A percentile compares a stretch with the other conserved stretches of the same genome.
phyloP scores from a whole-genome alignment of 1,140 invertebrate species.

The Nasonia giraulti region DNA sequence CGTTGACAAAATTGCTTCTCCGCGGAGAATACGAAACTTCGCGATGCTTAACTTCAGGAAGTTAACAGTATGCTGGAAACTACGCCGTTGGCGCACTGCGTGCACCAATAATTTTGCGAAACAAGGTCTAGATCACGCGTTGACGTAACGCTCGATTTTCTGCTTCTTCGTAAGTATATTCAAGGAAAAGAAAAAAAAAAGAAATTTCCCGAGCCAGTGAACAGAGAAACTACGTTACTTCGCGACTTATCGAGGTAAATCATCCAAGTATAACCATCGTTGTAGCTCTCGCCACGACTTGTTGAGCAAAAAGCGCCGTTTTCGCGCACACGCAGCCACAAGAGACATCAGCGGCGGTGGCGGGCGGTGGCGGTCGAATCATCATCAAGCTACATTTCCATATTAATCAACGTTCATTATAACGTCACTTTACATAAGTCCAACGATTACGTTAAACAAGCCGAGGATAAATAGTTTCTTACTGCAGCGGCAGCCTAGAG shows the following conservation, averaged over 20 bases:
- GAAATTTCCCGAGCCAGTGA: slow-evolving; percentile 6
- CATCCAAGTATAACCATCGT: background rate
- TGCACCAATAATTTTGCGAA: background rate
- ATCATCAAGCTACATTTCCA: slow-evolving; percentile 26
- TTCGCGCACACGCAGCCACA: background rate
- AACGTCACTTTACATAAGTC: slow-evolving; percentile 43
- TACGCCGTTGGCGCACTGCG: background rate
- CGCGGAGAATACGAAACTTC: no score
- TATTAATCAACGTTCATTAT: slow-evolving; percentile 45
- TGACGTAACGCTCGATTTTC: background rate
- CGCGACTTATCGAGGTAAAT: background rate
- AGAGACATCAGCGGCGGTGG: background rate
- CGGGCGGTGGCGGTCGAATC: background rate
- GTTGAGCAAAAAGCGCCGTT: background rate
- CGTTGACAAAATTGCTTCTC: background rate
- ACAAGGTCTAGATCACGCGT: background rate
- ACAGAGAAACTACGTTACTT: background rate
- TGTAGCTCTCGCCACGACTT: background rate
- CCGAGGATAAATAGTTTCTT: slow-evolving; percentile 42
- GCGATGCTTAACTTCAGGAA: background rate
- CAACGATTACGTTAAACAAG: slow-evolving; percentile 42
- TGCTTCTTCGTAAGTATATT: background rate
- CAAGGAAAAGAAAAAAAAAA: background rate
- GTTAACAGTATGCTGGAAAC: no score
- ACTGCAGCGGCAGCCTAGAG: background rate